Conservation (phyloP, 1,140 invertebrate species). For the Kradibia gibbosae region DNA sequence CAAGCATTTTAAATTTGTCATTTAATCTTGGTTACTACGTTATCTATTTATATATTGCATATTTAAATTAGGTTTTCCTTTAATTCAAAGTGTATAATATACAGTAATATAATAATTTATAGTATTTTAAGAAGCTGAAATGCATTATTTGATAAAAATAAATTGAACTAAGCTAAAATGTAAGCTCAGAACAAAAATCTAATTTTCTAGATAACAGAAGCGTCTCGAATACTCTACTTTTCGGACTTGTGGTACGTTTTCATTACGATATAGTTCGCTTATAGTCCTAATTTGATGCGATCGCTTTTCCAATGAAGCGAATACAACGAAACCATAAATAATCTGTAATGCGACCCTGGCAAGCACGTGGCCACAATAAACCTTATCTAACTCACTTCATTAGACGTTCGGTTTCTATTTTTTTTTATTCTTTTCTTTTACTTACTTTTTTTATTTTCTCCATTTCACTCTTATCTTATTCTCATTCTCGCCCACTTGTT, state of each 20-base stretch:
- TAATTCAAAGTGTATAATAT: neutral
- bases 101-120: neutral
- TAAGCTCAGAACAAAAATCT: too few species aligned
- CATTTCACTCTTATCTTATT: neutral
- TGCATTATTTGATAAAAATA: too few species aligned
- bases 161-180: too few species aligned
- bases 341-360: neutral
- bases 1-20: neutral
- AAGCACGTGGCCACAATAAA: slow-evolving; percentile 10
- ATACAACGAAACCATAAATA: neutral
- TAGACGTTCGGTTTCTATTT: neutral
- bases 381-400: neutral
- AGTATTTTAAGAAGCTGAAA: neutral
- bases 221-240: too few species aligned
- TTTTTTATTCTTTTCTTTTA: neutral
- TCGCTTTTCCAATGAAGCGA: neutral
- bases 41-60: slow-evolving; percentile 16
- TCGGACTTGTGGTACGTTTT: too few species aligned
- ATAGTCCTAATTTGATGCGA: neutral
- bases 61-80: slow-evolving; percentile 18
- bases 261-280: too few species aligned
- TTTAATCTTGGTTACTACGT: slow-evolving; percentile 18
- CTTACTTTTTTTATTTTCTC: neutral
- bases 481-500: neutral
- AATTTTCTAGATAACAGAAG: too few species aligned